Conservation (phyloP, 1,140 invertebrate genomes). For the Pachyrhynchus sulphureomaculatus region DNA sequence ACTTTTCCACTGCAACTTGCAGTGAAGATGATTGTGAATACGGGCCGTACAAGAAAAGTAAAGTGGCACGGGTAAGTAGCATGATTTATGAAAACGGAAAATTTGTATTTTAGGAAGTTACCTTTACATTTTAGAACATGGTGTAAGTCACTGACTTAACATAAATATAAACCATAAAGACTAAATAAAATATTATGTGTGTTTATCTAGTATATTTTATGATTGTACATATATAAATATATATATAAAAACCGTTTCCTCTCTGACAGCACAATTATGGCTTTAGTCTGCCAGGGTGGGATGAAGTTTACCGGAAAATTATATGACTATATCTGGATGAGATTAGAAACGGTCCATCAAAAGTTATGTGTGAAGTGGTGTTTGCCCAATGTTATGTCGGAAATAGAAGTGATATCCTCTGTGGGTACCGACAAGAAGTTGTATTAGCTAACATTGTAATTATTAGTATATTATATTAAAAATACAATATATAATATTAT, state of each 20-base stretch:
- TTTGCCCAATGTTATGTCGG: slow-evolving; percentile 3
- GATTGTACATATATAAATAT: too few relatives aligned
- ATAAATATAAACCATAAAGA: neutral
- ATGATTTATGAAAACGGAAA: neutral
- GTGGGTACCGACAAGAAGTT: slow-evolving; percentile 13
- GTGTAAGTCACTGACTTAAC: too few relatives aligned
- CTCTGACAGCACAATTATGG: slow-evolving; percentile 14
- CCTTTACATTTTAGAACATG: too few relatives aligned
- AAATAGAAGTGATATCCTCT: slow-evolving; percentile 17
- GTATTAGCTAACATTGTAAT: slow-evolving; percentile 16
- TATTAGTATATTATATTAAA: neutral
- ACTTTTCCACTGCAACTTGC: slow-evolving; percentile 51
- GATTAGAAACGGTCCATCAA: slow-evolving; percentile 10
- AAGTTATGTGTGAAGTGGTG: neutral
- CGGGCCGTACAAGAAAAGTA: slow-evolving; percentile 55
- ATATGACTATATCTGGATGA: neutral
- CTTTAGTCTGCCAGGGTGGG: slow-evolving; percentile 13
- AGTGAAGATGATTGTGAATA: slow-evolving; percentile 59
- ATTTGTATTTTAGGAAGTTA: slow-evolving; percentile 17
- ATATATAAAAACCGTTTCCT: slow-evolving; percentile 1
- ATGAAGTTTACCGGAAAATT: slow-evolving; percentile 8
- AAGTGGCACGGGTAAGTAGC: slow-evolving; percentile 55
- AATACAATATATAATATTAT: slow-evolving; percentile 16
- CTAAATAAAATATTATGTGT: neutral
- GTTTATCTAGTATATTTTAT: too few relatives aligned